Percentiles rank a stretch among this genome's conserved stretches.
These are phyloP conservation scores for Folsomia candida DNA, from an alignment of 2,888 invertebrate species.

Conservation along the genomic window DNA sequence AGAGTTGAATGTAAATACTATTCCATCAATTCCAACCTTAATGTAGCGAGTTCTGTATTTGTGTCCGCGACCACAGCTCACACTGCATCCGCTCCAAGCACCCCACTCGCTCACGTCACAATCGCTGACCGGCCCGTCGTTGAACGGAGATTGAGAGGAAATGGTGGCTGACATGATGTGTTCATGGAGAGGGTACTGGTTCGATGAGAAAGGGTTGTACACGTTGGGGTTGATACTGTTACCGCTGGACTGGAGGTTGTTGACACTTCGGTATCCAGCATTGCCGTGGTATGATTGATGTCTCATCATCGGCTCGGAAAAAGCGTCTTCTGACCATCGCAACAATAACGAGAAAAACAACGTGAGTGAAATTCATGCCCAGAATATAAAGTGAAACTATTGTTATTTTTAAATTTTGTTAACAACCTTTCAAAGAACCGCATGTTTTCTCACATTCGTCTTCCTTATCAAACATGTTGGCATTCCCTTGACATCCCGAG, in stretches of 20 bases:
- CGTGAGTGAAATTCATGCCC: too few relatives aligned
- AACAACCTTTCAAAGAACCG: conserved; percentile 56
- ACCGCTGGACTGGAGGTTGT: conserved; percentile 4
- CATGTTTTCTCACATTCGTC: conserved; percentile 70
- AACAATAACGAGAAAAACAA: neutral
- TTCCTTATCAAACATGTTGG: conserved; percentile 77
- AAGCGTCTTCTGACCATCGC: neutral
- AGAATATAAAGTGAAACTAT: too few relatives aligned
- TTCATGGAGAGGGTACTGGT: neutral
- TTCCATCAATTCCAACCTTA: too few relatives aligned
- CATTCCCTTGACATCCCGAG: conserved; percentile 79
- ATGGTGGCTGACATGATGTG: neutral
- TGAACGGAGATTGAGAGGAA: conserved; percentile 19
- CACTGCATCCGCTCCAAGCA: conserved; percentile 55
- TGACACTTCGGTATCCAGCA: conserved; percentile 15
- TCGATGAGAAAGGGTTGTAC: neutral
- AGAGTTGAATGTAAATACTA: too few relatives aligned
- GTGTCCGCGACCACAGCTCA: conserved; percentile 55
- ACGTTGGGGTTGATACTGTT: neutral
- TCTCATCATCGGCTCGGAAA: conserved; percentile 20
- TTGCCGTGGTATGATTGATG: conserved; percentile 14
- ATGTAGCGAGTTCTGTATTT: conserved; percentile 49
- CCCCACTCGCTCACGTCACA: conserved; percentile 55
- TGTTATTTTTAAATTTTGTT: too few relatives aligned
- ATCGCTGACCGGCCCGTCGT: conserved; percentile 45